Conservation (phyloP, 2,888 invertebrate genomes). For the Lasius fuliginosus region DNA sequence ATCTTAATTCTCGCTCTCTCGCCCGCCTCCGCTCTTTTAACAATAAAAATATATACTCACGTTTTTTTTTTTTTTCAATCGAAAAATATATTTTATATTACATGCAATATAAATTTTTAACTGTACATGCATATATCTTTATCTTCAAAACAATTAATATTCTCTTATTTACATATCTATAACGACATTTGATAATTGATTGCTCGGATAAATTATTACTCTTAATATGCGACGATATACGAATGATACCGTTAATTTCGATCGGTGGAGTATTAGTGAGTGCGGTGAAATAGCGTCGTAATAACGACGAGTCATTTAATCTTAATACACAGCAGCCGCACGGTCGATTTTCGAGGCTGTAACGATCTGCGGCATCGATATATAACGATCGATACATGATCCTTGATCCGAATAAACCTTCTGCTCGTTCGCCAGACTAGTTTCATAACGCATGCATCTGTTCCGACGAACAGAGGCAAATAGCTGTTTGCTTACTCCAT, state of each 20-base stretch:
- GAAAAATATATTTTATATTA: neutral
- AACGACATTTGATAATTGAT: constrained; percentile 18
- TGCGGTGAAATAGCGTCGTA: constrained; percentile 20
- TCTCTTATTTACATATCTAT: neutral
- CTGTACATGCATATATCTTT: neutral
- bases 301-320: constrained; percentile 40
- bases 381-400: constrained; percentile 67
- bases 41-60: neutral
- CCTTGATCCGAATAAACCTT: constrained; percentile 76
- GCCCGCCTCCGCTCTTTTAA: neutral
- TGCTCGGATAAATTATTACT: constrained; percentile 3
- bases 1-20: neutral
- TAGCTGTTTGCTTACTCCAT: constrained; percentile 61
- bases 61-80: neutral
- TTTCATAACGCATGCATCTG: constrained; percentile 75
- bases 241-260: constrained; percentile 28
- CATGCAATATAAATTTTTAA: neutral
- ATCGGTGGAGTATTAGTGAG: neutral
- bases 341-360: constrained; percentile 21
- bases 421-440: constrained; percentile 62
- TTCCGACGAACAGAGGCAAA: constrained; percentile 60
- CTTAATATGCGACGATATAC: neutral
- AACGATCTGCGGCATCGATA: constrained; percentile 16
- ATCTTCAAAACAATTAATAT: neutral
- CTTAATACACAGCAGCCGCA: constrained; percentile 31